Evolutionary conservation across 2,888 invertebrate genomes (phyloP), one percentile per base, ranked within the genome.

Genomic region (Bombylius major): DNA sequence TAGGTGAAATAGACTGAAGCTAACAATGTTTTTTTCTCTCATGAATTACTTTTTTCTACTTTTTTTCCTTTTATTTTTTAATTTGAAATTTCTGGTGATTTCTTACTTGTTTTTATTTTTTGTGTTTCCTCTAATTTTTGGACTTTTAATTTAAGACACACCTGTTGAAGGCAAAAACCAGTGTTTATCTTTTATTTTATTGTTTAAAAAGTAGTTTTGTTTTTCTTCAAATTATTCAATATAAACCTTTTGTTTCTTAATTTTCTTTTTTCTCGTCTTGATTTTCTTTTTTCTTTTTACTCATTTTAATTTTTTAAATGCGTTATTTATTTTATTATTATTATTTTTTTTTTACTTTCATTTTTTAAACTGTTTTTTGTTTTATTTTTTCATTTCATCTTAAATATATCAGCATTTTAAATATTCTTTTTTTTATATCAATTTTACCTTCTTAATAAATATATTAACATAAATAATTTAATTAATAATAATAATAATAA

Each of bases 101-200:
- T n/a, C n/a, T n/a, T n/a, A n/a, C n/a, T n/a, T n/a, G n/a, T n/a
- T n/a, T n/a, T n/a, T n/a, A n/a, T n/a, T n/a, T n/a, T n/a, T n/a
- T n/a, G n/a, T n/a, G n/a, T n/a, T n/a, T n/a, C n/a, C n/a, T n/a
- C n/a, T n/a, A n/a, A n/a, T n/a, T n/a, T n/a, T n/a, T n/a, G n/a
- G n/a, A n/a, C n/a, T n/a, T n/a, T n/a, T n/a, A n/a, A n/a, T n/a
- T n/a, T 54, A 57, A 57, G 56, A 57, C 56, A 57, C 56, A 57
- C 56, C 51, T 47, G 56, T 54, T 54, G 54, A 57, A 57, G 56
- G 56, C 56, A 54, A 53, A 56, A 47, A 57, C 55, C 36, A 51
- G 51, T 50, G 50, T 55, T 46, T 42, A 23, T 23, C 23, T 23
- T 23, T 23, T 23, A 23, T 23, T 23, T 23, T 23, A 23, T 23